A percentile compares a stretch with the other conserved stretches of the same genome.
phyloP scores from a whole-genome alignment of 2,113 vertebrate genomes.

The Paradoxurus hermaphroditus region DNA sequence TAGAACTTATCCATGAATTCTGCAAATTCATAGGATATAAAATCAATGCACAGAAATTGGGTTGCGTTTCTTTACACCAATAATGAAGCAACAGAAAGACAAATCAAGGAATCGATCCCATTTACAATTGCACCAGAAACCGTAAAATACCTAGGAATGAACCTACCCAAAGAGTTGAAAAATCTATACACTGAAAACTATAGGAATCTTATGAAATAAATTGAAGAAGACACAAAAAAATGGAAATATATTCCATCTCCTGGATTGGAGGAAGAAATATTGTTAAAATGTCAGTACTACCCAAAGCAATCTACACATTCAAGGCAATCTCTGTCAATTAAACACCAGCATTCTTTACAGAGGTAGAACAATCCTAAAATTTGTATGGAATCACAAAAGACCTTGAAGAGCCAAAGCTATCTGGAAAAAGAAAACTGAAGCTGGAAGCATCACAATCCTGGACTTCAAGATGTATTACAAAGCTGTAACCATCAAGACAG shows the following conservation, averaged over 20 bases:
- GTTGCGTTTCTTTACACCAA: not conserved
- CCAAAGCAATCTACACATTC: not conserved
- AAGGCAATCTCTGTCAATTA: not conserved
- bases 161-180: too few species aligned
- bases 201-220: too few species aligned
- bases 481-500: not conserved
- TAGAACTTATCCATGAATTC: not conserved
- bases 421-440: not conserved
- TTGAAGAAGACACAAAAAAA: too few species aligned
- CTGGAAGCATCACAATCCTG: not conserved
- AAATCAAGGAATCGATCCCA: too few species aligned
- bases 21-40: not conserved
- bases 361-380: not conserved
- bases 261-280: not conserved
- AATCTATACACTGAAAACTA: too few species aligned
- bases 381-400: not conserved
- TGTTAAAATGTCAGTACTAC: not conserved
- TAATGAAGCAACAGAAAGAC: too few species aligned
- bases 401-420: not conserved
- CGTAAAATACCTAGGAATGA: too few species aligned
- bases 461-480: not conserved
- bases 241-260: too few species aligned
- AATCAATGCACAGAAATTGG: not conserved
- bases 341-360: not conserved
- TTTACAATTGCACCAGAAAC: too few species aligned